Conservation (phyloP, 2,797 vertebrate species). For the Rhinatrema bivittatum region DNA sequence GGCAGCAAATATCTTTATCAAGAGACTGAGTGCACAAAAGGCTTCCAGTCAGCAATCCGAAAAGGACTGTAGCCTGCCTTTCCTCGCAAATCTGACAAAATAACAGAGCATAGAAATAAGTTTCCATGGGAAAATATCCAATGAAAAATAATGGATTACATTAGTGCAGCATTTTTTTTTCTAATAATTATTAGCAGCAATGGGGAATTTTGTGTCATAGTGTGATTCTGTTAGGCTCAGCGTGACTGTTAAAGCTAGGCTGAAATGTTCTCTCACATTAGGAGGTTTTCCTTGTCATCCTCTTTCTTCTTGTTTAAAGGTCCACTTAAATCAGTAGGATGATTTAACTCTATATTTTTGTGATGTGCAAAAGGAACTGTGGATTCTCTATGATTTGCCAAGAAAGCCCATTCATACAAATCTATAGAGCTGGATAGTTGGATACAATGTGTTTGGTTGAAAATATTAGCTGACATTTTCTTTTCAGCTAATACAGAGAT, state of each 20-base stretch:
- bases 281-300: constrained; percentile 5
- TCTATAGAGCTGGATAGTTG: too few species aligned
- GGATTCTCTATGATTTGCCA: too few species aligned
- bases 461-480: too few species aligned
- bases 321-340: too few species aligned
- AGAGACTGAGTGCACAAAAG: too few species aligned
- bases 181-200: constrained; percentile 14
- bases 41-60: too few species aligned
- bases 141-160: constrained; percentile 18
- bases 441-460: too few species aligned
- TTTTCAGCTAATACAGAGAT: too few species aligned
- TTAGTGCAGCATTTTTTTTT: constrained; percentile 8
- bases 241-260: constrained; percentile 1
- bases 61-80: constrained; percentile 4
- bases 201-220: constrained; percentile 14
- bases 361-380: too few species aligned
- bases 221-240: constrained; percentile 6
- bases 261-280: constrained; percentile 7
- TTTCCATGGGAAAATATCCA: too few species aligned
- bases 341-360: too few species aligned
- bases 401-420: too few species aligned
- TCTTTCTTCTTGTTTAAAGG: constrained; percentile 2
- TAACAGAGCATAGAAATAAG: constrained; percentile 6
- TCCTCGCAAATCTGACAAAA: constrained; percentile 8
- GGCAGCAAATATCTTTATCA: constrained; percentile 50